These are phyloP conservation scores for Eremobia ochroleuca DNA, from an alignment of 2,888 invertebrate genomes.

Conservation along the genomic window DNA sequence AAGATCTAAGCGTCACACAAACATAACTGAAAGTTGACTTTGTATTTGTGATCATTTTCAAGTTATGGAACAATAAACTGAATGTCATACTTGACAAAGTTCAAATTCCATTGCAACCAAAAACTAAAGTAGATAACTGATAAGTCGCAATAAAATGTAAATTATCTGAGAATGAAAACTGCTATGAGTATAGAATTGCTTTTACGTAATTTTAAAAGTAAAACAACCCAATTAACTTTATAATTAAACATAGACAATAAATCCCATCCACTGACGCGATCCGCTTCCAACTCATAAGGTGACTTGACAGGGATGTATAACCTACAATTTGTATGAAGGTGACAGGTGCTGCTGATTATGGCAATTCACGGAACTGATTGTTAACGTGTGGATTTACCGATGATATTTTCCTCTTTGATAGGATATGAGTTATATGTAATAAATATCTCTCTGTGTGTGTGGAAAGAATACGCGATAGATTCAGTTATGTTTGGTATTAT, in stretches of 20 bases:
- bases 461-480: background rate
- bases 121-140: no score
- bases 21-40: no score
- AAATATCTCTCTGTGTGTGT: conserved; percentile 12
- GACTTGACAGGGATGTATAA: conserved; percentile 53
- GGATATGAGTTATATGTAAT: conserved; percentile 8
- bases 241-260: conserved; percentile 33
- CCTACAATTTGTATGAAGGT: conserved; percentile 54
- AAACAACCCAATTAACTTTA: no score
- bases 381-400: conserved; percentile 55
- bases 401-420: conserved; percentile 48
- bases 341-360: conserved; percentile 62
- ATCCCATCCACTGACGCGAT: conserved; percentile 1
- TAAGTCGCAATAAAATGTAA: no score
- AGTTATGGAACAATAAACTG: no score
- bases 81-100: no score
- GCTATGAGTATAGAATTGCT: no score
- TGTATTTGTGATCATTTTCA: no score
- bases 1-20: no score
- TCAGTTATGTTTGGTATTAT: background rate
- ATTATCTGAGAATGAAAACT: no score
- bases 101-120: no score
- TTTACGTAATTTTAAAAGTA: no score
- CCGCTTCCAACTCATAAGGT: conserved; percentile 31
- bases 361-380: conserved; percentile 56